Percentiles rank a stretch among this genome's conserved stretches.
Conservation (phyloP, 1,140 invertebrate species). For the Spodoptera frugiperda region DNA sequence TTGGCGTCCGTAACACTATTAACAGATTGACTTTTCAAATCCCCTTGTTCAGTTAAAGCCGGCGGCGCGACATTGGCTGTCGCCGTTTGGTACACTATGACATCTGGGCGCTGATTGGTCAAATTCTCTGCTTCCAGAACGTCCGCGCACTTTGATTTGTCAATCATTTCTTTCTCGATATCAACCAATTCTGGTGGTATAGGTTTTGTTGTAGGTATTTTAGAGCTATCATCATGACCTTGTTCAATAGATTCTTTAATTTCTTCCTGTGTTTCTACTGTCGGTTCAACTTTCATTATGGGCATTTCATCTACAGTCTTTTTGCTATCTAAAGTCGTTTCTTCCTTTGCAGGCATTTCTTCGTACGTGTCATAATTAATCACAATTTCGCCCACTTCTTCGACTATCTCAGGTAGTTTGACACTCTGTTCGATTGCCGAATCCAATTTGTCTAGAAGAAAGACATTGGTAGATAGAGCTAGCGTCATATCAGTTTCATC, state of each 20-base stretch:
- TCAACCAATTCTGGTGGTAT: slow-evolving; percentile 6
- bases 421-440: background rate
- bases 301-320: background rate
- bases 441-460: background rate
- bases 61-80: slow-evolving; percentile 23
- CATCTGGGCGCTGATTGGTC: slow-evolving; percentile 36
- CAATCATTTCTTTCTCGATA: background rate
- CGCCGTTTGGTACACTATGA: slow-evolving; percentile 62
- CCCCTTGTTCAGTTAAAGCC: slow-evolving; percentile 29
- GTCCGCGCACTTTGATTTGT: background rate
- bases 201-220: slow-evolving; percentile 35
- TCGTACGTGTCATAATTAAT: background rate
- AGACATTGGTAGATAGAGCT: slow-evolving; percentile 1
- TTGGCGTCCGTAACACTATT: background rate
- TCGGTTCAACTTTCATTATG: background rate
- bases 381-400: background rate
- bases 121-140: background rate
- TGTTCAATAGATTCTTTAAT: slow-evolving; percentile 7
- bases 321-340: background rate
- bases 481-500: slow-evolving; percentile 33
- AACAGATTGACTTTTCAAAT: background rate
- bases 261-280: background rate
- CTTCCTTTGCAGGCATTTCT: background rate
- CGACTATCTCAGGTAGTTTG: background rate
- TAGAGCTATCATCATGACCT: slow-evolving; percentile 19